Evolutionary conservation across 1,140 invertebrate species (phyloP), one percentile per base, ranked within the genome.

Genomic region (Zaprionus kolodkinae): DNA sequence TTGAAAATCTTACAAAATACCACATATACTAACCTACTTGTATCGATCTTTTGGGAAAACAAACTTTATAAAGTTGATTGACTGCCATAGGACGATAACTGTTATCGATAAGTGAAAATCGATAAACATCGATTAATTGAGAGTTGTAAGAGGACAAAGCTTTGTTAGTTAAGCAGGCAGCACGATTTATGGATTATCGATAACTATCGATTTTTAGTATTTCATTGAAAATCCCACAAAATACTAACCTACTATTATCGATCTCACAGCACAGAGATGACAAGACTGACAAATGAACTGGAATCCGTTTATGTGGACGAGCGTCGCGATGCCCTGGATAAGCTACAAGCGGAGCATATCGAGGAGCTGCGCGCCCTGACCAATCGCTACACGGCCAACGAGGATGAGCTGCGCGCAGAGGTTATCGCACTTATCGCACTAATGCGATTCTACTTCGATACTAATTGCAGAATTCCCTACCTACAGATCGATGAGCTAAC

Each of bases 261-360:
- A 3, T 93, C 92, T 45, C 81, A 76, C 84, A 93, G 80, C 83
- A 92, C 79, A 94, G 94, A 92, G 93, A 93, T 93, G 92, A 91
- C 85, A 78, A 93, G 94, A 92, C 91, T 95, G 82, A 95, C 94
- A 91, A 91, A 92, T 54, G 95, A 95, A 91, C 88, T 95, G 66
- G 94, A 95, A 78, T 93, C 93, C 76, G 93, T 94, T 65, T 94
- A 95, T 77, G 92, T 93, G 48, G 95, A 95, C 73, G 95, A 95
- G 74, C 94, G 95, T 63, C 92, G 93, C 35, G 88, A 86, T n/a
- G 94, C 94, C 9, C 91, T 95, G 48, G 94, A 95, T 71, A 93
- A 94, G 77, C 78, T 93, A 30, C 91, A 93, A 59, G 91, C 79
- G 56, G 89, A 93, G 76, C 93, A 94, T 64, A 92, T 94, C 36